Conservation (phyloP, 2,797 vertebrate species). For the Chelon labrosus region DNA sequence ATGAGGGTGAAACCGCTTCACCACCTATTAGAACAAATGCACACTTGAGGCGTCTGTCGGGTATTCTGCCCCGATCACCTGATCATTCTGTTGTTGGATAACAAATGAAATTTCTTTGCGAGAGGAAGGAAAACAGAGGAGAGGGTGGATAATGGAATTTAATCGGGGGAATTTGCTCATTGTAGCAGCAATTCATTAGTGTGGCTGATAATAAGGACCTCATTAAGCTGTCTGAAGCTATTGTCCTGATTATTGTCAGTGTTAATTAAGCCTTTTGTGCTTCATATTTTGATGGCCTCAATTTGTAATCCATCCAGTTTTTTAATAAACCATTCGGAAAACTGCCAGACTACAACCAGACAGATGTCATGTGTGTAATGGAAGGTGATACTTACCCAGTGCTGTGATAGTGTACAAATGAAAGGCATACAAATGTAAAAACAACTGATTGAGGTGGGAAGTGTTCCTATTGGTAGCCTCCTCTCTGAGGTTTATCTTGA, state of each 20-base stretch:
- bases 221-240: constrained; percentile 52
- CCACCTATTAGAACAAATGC: constrained; percentile 18
- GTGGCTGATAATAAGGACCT: constrained; percentile 45
- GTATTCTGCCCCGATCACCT: constrained; percentile 35
- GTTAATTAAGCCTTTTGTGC: constrained; percentile 53
- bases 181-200: constrained; percentile 58
- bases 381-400: neutral
- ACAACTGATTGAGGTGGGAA: neutral
- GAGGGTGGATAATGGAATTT: constrained; percentile 43
- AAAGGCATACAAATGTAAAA: neutral
- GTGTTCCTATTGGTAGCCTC: too few species aligned
- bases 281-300: constrained; percentile 24
- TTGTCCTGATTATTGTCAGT: constrained; percentile 31
- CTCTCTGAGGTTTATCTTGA: neutral
- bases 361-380: neutral
- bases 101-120: constrained; percentile 46
- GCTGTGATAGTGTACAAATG: neutral
- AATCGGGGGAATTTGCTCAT: constrained; percentile 56
- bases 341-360: constrained; percentile 3
- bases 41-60: constrained; percentile 2
- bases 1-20: constrained; percentile 19
- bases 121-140: constrained; percentile 21
- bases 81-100: constrained; percentile 44
- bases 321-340: constrained; percentile 13
- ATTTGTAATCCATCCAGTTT: constrained; percentile 28